Evolutionary conservation across 2,888 invertebrate species (phyloP).

Genomic region (Graphium colonna): DNA sequence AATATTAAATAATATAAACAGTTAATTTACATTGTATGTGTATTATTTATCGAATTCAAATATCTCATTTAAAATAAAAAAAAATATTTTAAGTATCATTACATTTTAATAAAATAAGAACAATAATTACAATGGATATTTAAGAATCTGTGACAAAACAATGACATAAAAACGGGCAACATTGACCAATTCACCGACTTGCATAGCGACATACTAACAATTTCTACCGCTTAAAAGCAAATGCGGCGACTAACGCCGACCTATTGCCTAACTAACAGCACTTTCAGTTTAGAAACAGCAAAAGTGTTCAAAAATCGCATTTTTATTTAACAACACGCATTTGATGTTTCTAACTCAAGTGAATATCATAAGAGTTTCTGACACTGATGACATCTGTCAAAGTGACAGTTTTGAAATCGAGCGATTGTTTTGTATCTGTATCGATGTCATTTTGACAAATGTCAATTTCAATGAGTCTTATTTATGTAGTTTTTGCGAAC

Average conservation of each 20-base stretch:
- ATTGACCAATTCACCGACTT: conserved; percentile 3
- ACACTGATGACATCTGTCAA: conserved; percentile 12
- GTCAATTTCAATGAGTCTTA: background rate
- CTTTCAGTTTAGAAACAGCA: conserved; percentile 2
- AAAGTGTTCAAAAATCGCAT: conserved; percentile 3
- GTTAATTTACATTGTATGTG: too few species aligned
- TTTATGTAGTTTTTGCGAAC: background rate
- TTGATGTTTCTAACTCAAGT: conserved; percentile 12
- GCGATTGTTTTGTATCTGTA: background rate
- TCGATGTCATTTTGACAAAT: conserved; percentile 1
- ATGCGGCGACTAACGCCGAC: background rate
- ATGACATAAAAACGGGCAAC: conserved; percentile 2
- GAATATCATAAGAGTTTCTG: background rate
- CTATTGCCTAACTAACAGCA: conserved; percentile 5
- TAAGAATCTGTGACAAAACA: background rate
- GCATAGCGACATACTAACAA: conserved; percentile 15
- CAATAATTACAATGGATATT: background rate
- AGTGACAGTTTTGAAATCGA: background rate
- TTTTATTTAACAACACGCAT: conserved; percentile 2
- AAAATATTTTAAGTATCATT: too few species aligned
- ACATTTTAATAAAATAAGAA: too few species aligned
- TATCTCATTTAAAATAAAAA: too few species aligned
- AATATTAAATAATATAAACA: background rate
- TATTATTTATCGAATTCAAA: too few species aligned
- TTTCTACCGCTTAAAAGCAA: conserved; percentile 12